Evolutionary conservation across 2,888 invertebrate species (phyloP).

Genomic region (Brenthis daphne): DNA sequence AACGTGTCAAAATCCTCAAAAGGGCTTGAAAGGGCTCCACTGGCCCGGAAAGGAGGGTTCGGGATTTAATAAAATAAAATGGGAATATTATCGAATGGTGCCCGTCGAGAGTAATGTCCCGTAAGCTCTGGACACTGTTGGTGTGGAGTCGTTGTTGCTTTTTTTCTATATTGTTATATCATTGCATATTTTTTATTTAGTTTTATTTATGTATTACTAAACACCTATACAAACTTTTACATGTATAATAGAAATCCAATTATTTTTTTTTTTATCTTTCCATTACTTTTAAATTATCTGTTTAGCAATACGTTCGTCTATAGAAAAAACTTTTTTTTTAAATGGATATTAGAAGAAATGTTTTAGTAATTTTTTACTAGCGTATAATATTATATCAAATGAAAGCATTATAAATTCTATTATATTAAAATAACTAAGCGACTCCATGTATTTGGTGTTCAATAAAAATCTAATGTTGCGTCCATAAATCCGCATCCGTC

Average conservation of each 20-base stretch:
- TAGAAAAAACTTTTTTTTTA: no score
- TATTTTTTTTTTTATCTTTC: background rate
- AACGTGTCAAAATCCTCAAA: constrained; percentile 67
- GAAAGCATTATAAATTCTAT: no score
- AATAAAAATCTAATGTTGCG: constrained; percentile 40
- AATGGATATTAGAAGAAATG: no score
- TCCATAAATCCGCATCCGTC: constrained; percentile 41
- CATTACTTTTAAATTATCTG: no score
- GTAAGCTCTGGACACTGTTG: constrained; percentile 47
- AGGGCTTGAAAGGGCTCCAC: constrained; percentile 54
- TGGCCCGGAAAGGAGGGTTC: constrained; percentile 56
- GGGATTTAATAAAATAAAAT: constrained; percentile 72
- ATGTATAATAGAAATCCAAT: background rate
- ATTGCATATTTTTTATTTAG: no score
- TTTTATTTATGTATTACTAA: background rate
- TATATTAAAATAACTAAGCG: background rate
- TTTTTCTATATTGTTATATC: background rate
- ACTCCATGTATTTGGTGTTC: constrained; percentile 31
- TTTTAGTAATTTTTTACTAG: no score
- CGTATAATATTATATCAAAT: no score
- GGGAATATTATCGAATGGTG: constrained; percentile 72
- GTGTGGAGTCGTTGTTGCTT: constrained; percentile 42
- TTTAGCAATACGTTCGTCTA: no score
- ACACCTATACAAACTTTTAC: background rate
- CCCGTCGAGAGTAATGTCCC: constrained; percentile 66